These are phyloP conservation scores for Scomber japonicus DNA, from an alignment of 2,113 vertebrate genomes.

Conservation along the genomic window DNA sequence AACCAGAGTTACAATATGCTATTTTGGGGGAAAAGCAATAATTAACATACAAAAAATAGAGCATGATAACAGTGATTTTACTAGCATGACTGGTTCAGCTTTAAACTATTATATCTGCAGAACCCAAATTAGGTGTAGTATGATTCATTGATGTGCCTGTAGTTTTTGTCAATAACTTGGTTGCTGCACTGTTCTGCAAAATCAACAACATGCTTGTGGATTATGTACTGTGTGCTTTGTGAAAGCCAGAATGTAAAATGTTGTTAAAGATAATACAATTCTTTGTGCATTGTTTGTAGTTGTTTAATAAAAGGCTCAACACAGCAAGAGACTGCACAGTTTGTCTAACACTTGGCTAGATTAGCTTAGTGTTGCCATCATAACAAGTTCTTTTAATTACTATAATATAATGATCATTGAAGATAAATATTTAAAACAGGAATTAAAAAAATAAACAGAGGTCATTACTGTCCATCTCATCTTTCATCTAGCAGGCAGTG, in stretches of 20 bases:
- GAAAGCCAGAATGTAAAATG: background rate
- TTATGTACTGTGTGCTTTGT: background rate
- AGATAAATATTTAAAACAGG: background rate
- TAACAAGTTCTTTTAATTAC: background rate
- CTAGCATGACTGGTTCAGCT: background rate
- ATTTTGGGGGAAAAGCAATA: background rate
- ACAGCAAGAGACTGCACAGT: background rate
- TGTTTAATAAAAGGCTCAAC: background rate
- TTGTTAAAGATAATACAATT: background rate
- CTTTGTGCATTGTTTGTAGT: background rate
- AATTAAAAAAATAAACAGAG: slow-evolving; percentile 41
- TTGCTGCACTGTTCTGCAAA: slow-evolving; percentile 12
- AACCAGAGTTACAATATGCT: background rate
- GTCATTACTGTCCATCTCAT: slow-evolving; percentile 25
- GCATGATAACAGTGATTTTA: background rate
- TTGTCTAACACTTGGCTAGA: background rate
- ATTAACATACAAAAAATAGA: slow-evolving; percentile 1
- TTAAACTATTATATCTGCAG: slow-evolving; percentile 13
- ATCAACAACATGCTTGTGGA: background rate
- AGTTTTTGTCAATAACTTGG: slow-evolving; percentile 34
- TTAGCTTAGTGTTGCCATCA: background rate
- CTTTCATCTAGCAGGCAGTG: slow-evolving; percentile 44
- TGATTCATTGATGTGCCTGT: slow-evolving; percentile 17
- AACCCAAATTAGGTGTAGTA: slow-evolving; percentile 17
- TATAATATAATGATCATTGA: background rate